Evolutionary conservation across 2,113 vertebrate species (phyloP), one percentile per base, ranked within the genome.

Genomic region (Hepsetus odoe): DNA sequence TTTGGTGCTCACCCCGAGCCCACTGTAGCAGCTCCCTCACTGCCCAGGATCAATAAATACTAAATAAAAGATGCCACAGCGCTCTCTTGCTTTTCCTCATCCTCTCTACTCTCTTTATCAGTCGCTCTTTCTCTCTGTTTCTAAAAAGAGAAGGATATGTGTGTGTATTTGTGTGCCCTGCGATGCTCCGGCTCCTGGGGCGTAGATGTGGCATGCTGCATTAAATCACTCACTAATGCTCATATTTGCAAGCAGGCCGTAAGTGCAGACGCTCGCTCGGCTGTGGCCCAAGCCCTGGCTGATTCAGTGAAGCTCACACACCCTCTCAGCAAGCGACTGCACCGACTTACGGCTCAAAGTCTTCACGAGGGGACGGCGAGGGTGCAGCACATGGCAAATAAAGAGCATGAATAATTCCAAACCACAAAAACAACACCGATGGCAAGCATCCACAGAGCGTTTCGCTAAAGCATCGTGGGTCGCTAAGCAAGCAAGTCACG

Each of bases 11-110:
- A 42, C 40, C 86, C 89, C 88, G 88, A 91, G 51, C 51, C n/a
- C 51, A 53, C 51, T 20, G n/a, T n/a, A 5, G 9, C 10, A 22
- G 51, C 51, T 10, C 51, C n/a, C 20, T 8, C n/a, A 24, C 73
- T 89, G 82, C 76, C 69, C 66, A 67, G 58, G 86, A 92, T 93
- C 91, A 78, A 92, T 92, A 92, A 76, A 68, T 6, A 16, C 76
- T 22, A 58, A 80, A 55, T 70, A 67, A 38, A 80, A 69, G 30
- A 76, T 65, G 73, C 20, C 72, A 71, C 68, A 80, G 85, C 87
- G 84, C 85, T 89, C 88, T 28, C 56, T 22, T 51, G 7, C 76
- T 53, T 33, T 74, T 59, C 38, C 59, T 55, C 61, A 20, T 73
- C 55, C 71, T 35, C 56, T 55, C 20, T 44, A 49, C 9, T 30